phyloP scores from a whole-genome alignment of 53 echinoderm and acorn worm species.

The Antedon mediterranea region DNA sequence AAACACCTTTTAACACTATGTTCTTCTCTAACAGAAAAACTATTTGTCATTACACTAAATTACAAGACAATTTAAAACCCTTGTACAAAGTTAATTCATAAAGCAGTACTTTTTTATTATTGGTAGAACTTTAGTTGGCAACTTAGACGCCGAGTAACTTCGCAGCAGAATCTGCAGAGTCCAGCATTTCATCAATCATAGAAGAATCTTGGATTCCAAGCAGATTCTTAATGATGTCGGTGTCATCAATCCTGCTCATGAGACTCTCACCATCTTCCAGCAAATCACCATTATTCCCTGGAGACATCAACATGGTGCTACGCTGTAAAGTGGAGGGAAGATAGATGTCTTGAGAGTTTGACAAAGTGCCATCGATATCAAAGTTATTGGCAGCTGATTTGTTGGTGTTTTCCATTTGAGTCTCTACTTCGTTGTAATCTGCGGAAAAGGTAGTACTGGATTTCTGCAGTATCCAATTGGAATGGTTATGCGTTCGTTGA shows the following conservation, averaged over 20 bases:
- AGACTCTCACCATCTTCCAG: slow-evolving; percentile 25
- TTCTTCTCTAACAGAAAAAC: no score
- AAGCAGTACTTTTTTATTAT: no score
- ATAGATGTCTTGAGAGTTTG: not conserved
- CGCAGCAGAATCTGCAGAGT: slow-evolving; percentile 90
- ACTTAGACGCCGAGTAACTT: slow-evolving; percentile 57
- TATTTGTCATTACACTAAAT: no score
- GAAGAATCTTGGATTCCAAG: slow-evolving; percentile 89
- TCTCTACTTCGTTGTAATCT: not conserved
- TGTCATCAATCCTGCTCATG: slow-evolving; percentile 31
- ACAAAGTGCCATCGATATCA: slow-evolving; percentile 1
- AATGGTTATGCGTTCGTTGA: not conserved
- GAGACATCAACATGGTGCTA: not conserved
- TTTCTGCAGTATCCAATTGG: not conserved
- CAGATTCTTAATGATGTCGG: slow-evolving; percentile 83
- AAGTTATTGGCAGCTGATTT: not conserved
- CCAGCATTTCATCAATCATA: slow-evolving; percentile 83
- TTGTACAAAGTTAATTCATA: no score
- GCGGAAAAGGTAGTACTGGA: not conserved
- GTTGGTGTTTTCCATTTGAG: not conserved
- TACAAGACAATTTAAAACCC: no score
- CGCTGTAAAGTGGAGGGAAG: not conserved
- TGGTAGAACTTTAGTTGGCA: no score
- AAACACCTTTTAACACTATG: no score
- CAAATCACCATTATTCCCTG: slow-evolving; percentile 5